Evolutionary conservation across 2,113 vertebrate genomes (phyloP).

Genomic region (Dicrurus megarhynchus): DNA sequence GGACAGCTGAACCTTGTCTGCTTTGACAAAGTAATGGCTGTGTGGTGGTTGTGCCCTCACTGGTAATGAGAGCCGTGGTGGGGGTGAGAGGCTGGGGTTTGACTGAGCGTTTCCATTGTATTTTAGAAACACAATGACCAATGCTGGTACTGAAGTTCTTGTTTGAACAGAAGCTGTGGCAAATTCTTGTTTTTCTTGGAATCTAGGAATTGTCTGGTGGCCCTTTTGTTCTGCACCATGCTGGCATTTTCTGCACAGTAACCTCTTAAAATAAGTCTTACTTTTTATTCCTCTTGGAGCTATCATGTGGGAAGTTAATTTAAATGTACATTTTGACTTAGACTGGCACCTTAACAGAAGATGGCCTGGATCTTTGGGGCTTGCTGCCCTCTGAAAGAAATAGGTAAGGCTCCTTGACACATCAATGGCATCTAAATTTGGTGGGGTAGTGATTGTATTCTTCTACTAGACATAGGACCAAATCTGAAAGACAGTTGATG

Average conservation of each 20-base stretch:
- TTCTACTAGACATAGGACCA: not conserved
- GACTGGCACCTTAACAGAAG: conserved; percentile 82
- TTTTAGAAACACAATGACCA: not conserved
- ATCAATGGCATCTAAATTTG: not conserved
- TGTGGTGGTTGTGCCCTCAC: not conserved
- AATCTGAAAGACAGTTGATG: not conserved
- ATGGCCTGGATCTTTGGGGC: conserved; percentile 81
- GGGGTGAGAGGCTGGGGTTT: not conserved
- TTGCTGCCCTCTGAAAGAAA: conserved; percentile 66
- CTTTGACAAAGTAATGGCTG: conserved; percentile 78
- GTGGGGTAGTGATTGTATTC: not conserved
- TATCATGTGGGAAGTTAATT: conserved; percentile 1
- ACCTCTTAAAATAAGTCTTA: not conserved
- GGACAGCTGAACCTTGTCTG: conserved; percentile 81
- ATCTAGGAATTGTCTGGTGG: not conserved
- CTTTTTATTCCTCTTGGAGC: not conserved
- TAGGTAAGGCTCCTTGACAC: conserved; percentile 54
- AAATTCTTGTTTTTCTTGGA: not conserved
- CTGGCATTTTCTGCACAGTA: not conserved
- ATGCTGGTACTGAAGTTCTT: not conserved
- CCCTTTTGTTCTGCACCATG: not conserved
- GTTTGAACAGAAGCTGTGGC: not conserved
- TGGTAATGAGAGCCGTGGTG: not conserved
- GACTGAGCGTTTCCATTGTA: not conserved
- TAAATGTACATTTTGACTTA: conserved; percentile 59